Conservation (phyloP, 1,140 invertebrate genomes). For the Caenorhabditis latens region DNA sequence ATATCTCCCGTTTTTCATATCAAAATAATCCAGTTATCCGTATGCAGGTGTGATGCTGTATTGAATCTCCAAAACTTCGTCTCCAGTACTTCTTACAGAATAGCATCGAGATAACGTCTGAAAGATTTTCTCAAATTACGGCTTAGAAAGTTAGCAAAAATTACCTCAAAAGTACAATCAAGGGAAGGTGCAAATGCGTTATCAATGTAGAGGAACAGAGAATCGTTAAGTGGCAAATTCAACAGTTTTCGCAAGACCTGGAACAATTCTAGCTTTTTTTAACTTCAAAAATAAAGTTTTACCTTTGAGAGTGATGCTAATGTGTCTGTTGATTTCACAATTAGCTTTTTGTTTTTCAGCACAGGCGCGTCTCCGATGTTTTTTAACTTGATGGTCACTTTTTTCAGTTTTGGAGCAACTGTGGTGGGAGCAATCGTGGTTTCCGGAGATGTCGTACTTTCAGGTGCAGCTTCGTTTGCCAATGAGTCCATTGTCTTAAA, state of each 20-base stretch:
- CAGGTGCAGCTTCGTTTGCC: background rate
- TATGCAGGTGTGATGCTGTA: conserved; percentile 30
- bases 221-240: background rate
- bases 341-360: background rate
- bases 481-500: conserved; percentile 8
- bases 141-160: background rate
- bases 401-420: background rate
- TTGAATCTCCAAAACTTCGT: conserved; percentile 14
- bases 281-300: too few relatives aligned
- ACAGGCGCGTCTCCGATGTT: conserved; percentile 36
- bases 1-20: background rate
- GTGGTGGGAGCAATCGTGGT: background rate
- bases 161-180: conserved; percentile 14
- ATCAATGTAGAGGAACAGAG: conserved; percentile 10
- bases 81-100: background rate
- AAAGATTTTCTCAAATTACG: background rate
- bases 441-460: background rate
- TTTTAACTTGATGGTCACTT: background rate
- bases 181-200: background rate
- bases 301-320: background rate
- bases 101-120: background rate
- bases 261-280: background rate
- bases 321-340: background rate
- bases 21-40: background rate
- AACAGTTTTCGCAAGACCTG: background rate